Conservation (phyloP, 2,113 vertebrate genomes). For the Syngnathus scovelli region DNA sequence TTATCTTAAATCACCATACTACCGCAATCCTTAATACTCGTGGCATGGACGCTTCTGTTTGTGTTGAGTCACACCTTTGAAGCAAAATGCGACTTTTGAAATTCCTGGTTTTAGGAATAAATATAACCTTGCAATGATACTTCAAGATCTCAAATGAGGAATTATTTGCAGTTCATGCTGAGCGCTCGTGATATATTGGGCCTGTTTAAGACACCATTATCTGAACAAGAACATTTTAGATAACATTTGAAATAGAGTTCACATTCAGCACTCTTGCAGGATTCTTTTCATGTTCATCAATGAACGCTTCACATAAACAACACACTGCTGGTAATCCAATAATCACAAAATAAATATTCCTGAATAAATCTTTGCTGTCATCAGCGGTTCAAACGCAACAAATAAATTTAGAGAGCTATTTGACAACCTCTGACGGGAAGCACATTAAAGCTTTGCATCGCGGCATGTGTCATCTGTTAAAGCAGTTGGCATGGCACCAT, state of each 20-base stretch:
- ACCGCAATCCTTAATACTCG: background rate
- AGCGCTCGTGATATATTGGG: background rate
- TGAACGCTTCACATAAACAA: background rate
- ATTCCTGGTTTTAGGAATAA: background rate
- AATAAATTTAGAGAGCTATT: constrained; percentile 21
- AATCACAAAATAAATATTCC: constrained; percentile 20
- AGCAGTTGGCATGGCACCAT: constrained; percentile 54
- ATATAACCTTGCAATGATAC: background rate
- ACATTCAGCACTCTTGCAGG: background rate
- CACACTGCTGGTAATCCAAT: constrained; percentile 8
- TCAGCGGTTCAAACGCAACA: constrained; percentile 31
- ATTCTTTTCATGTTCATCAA: background rate
- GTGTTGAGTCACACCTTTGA: background rate
- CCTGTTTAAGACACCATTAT: background rate
- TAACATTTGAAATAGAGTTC: background rate
- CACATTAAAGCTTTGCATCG: constrained; percentile 51
- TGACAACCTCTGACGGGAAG: constrained; percentile 55
- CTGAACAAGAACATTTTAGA: background rate
- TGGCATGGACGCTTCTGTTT: background rate
- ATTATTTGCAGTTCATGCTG: background rate
- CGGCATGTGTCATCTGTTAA: constrained; percentile 56
- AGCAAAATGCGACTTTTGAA: background rate
- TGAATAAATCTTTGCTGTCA: constrained; percentile 25
- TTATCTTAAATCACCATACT: background rate
- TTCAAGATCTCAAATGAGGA: background rate